Conservation (phyloP, 2,888 invertebrate species). For the Reticulitermes lucifugus region DNA sequence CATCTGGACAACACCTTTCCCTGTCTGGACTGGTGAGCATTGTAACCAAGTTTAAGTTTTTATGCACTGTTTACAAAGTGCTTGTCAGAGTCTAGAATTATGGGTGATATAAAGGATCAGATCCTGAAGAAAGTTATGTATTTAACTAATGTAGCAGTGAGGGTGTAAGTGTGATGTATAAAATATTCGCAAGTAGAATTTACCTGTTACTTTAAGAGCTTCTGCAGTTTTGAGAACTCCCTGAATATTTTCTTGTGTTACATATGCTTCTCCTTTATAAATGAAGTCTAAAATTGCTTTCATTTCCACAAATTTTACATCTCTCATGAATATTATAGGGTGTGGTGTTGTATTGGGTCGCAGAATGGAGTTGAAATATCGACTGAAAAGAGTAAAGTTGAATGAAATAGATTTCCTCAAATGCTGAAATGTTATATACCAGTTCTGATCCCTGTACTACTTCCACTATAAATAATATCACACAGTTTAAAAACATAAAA, state of each 20-base stretch:
- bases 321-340: constrained; percentile 48
- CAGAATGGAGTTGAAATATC: constrained; percentile 35
- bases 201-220: constrained; percentile 48
- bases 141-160: too few species aligned
- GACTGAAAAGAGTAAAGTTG: constrained; percentile 17
- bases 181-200: not conserved
- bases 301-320: constrained; percentile 45
- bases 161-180: too few species aligned
- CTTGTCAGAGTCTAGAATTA: too few species aligned
- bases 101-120: too few species aligned
- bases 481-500: too few species aligned
- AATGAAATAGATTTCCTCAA: not conserved
- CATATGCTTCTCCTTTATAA: constrained; percentile 46
- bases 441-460: not conserved
- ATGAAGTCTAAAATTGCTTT: constrained; percentile 48
- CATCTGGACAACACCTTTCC: too few species aligned
- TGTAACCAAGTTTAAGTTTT: too few species aligned
- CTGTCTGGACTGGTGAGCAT: too few species aligned
- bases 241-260: constrained; percentile 40
- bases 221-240: constrained; percentile 48
- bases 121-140: too few species aligned
- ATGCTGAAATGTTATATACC: not conserved
- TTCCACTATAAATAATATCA: too few species aligned
- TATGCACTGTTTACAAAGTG: too few species aligned
- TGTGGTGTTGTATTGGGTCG: constrained; percentile 22